phyloP scores from a whole-genome alignment of 2,888 invertebrate genomes.

The Yponomeuta sedellus region DNA sequence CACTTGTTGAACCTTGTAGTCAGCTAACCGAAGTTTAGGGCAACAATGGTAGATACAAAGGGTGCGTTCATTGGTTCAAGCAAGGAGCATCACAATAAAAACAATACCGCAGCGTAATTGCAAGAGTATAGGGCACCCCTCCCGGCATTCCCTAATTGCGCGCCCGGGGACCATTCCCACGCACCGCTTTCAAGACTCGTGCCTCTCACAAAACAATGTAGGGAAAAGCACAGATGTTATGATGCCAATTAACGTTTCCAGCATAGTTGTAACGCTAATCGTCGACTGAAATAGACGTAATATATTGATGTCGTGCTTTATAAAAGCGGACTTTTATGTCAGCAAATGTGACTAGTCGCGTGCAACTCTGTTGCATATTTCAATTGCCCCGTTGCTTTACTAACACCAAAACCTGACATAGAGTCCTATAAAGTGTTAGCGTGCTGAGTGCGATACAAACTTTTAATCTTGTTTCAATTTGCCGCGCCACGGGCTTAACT shows the following conservation, averaged over 20 bases:
- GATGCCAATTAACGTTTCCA: background rate
- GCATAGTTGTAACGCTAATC: background rate
- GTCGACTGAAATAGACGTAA: background rate
- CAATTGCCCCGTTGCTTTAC: conserved; percentile 2
- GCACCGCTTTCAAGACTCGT: conserved; percentile 40
- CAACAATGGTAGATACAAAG: background rate
- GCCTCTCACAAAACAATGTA: conserved; percentile 21
- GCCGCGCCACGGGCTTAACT: background rate
- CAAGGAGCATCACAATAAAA: conserved; percentile 45
- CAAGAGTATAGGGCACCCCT: conserved; percentile 40
- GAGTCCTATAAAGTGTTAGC: conserved; percentile 3
- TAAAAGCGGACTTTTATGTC: background rate
- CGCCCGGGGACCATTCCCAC: conserved; percentile 62
- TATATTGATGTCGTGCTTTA: background rate
- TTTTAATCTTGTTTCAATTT: conserved; percentile 13
- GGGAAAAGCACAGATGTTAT: background rate
- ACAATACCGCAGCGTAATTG: conserved; percentile 55
- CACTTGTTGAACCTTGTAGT: background rate
- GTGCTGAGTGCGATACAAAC: background rate
- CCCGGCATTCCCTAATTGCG: conserved; percentile 66
- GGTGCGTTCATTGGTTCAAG: background rate
- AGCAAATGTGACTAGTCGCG: background rate
- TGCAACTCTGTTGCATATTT: background rate
- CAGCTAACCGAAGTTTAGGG: background rate
- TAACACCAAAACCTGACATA: conserved; percentile 5